Evolutionary conservation across 2,888 invertebrate genomes (phyloP), one percentile per base, ranked within the genome.

Genomic region (Charanyca ferruginea): DNA sequence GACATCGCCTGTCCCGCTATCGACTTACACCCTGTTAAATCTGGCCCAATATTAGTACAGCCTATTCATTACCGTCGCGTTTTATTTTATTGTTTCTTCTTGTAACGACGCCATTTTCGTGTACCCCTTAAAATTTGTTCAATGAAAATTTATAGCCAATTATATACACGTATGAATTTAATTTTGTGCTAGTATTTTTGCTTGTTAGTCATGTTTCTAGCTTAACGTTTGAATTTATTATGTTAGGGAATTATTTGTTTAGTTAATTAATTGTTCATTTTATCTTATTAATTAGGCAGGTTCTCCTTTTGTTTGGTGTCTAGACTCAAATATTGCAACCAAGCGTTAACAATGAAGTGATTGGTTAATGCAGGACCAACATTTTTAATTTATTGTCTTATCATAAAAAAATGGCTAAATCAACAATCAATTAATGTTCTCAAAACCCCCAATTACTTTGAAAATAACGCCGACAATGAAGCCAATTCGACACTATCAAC

Each of bases 1-100:
- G 84, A 95, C 84, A 82, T 94, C 82, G 94, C 94, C 94, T 94
- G 94, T 85, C 85, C 79, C 88, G 79, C 91, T 94, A 94, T 94
- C 94, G 90, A 91, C 93, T 94, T 94, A 94, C 94, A 95, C 92
- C 90, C 91, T 92, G 93, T 94, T 92, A 90, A 94, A 94, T 93
- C 91, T 92, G 91, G 87, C 92, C 89, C 90, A 92, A 94, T 94
- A 93, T 94, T 94, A 94, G 93, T 94, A 91, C 90, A 92, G 87
- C 91, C 91, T 91, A 91, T 92, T 94, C 93, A 93, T 93, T 94
- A 92, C 89, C 86, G 85, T 88, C 87, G 83, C 87, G 88, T 86
- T 92, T 91, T 89, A 87, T 91, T 94, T 93, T 90, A 92, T 92
- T 90, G 92, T 92, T 90, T 90, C 89, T 89, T 89, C 89, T 90